phyloP scores from a whole-genome alignment of 2,797 vertebrate genomes.

The Coreius guichenoti region DNA sequence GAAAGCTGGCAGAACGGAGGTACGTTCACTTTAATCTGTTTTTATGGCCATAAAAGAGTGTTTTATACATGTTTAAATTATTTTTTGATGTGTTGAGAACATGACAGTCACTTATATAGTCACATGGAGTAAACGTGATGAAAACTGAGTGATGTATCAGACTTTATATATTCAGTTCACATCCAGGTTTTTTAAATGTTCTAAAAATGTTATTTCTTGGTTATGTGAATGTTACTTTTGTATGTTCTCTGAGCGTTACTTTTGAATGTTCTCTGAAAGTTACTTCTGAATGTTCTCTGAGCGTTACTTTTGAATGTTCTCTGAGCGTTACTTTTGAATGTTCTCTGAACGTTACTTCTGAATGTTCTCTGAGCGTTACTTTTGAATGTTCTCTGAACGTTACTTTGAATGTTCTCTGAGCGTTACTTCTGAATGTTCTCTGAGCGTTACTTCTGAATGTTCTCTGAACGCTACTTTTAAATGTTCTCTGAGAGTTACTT shows the following conservation, averaged over 20 bases:
- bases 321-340: no score
- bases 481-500: no score
- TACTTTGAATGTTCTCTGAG: no score
- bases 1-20: constrained; percentile 1
- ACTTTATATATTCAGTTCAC: not conserved
- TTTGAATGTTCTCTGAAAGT: not conserved
- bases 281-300: no score
- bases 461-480: no score
- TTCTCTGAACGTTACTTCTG: not conserved
- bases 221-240: no score
- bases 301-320: not conserved
- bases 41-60: not conserved
- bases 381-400: no score
- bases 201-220: no score
- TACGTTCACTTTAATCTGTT: not conserved
- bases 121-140: not conserved
- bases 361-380: not conserved
- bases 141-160: not conserved
- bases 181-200: not conserved
- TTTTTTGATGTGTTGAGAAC: not conserved
- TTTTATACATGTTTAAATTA: not conserved
- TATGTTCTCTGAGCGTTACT: no score
- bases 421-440: no score
- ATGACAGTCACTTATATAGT: not conserved
- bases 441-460: no score